Evolutionary conservation across 2,113 vertebrate genomes (phyloP).

Genomic region (Lepidothrix coronata): DNA sequence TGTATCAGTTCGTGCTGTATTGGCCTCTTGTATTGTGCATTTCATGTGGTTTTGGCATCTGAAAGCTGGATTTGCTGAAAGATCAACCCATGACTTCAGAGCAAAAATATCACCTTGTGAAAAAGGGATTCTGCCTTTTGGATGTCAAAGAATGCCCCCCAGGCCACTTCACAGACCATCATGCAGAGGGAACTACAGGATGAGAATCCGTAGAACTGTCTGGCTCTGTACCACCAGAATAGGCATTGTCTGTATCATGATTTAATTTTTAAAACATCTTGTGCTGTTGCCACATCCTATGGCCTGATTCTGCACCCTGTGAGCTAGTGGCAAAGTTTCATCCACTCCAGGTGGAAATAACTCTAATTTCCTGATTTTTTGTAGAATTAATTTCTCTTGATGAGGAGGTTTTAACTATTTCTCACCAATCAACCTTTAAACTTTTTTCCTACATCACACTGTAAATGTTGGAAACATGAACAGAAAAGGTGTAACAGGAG

Average conservation of each 20-base stretch:
- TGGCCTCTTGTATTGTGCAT: neutral
- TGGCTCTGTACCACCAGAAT: neutral
- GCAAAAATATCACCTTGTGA: neutral
- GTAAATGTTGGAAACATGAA: neutral
- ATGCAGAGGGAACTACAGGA: neutral
- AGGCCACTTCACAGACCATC: neutral
- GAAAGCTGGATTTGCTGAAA: neutral
- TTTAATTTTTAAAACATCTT: neutral
- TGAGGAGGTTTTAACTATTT: neutral
- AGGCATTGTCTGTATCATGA: neutral
- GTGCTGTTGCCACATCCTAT: neutral
- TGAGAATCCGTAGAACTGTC: neutral
- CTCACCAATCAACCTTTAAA: neutral
- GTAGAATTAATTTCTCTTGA: neutral
- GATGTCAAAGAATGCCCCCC: neutral
- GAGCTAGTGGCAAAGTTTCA: neutral
- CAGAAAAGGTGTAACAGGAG: neutral
- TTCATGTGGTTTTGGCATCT: neutral
- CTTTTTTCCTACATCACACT: neutral
- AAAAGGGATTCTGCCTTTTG: neutral
- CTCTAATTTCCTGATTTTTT: neutral
- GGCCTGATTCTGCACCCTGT: neutral
- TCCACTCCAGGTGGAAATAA: neutral
- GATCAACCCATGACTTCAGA: neutral
- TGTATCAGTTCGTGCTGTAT: neutral